A percentile compares a stretch with the other conserved stretches of the same genome.
Evolutionary conservation across 1,140 invertebrate genomes (phyloP).

Genomic region (Rhopalosiphum maidis): DNA sequence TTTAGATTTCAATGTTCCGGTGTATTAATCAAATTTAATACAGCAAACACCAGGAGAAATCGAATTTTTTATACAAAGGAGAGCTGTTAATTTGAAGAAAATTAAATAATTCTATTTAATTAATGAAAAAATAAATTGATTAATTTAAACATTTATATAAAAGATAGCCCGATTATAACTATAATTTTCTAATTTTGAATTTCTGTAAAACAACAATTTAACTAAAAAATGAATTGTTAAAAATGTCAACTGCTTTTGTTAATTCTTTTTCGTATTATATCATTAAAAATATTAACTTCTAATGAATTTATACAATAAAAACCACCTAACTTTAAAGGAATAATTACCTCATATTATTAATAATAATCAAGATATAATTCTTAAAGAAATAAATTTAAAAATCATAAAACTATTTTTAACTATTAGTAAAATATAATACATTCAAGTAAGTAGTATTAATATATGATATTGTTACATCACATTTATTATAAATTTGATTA

Average conservation of each 20-base stretch:
- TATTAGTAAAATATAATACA: too few relatives aligned
- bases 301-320: neutral
- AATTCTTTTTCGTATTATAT: neutral
- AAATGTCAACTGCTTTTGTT: neutral
- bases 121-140: neutral
- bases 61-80: neutral
- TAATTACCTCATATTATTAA: neutral
- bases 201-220: neutral
- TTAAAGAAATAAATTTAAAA: too few relatives aligned
- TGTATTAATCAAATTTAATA: conserved; percentile 12
- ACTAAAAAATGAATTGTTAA: neutral
- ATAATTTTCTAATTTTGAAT: neutral
- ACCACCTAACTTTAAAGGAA: neutral
- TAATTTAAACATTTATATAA: neutral
- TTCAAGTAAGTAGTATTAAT: too few relatives aligned
- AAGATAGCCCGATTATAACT: neutral
- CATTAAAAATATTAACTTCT: neutral
- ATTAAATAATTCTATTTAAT: neutral
- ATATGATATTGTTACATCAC: too few relatives aligned
- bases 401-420: too few relatives aligned
- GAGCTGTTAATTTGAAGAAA: neutral
- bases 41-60: conserved; percentile 2
- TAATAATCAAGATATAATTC: neutral
- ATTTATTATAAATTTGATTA: too few relatives aligned
- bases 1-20: conserved; percentile 31